These are phyloP conservation scores for Pristionchus entomophagus DNA, from an alignment of 2,888 invertebrate species.

Conservation along the genomic window DNA sequence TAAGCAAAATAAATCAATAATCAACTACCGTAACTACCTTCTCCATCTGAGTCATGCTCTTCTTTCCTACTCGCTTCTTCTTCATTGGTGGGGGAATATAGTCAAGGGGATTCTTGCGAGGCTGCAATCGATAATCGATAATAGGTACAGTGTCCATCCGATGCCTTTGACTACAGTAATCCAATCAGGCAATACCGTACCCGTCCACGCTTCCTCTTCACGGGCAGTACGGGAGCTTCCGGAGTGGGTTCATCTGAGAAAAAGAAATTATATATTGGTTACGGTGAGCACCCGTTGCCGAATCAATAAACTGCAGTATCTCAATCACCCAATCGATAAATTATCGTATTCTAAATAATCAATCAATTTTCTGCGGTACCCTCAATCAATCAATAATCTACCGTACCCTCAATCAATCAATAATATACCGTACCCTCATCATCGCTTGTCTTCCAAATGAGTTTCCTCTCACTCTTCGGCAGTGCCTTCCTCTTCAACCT, in stretches of 20 bases:
- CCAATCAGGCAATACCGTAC: background rate
- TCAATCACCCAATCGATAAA: background rate
- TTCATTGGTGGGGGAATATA: background rate
- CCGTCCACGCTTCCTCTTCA: conserved; percentile 36
- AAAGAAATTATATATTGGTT: no score
- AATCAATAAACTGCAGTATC: background rate
- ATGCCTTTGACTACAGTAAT: background rate
- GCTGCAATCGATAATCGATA: background rate
- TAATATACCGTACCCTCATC: background rate
- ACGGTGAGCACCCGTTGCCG: no score
- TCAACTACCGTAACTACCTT: background rate
- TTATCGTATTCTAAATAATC: no score
- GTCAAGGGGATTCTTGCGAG: background rate
- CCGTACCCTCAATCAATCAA: background rate
- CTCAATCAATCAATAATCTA: no score
- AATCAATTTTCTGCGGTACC: no score
- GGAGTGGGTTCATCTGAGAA: background rate
- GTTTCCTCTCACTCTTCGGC: background rate
- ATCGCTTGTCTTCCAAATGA: background rate
- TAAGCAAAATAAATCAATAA: no score
- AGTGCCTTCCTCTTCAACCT: background rate
- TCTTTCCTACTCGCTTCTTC: background rate
- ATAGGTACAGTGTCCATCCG: background rate
- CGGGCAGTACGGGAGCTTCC: no score
- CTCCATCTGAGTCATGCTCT: background rate